Evolutionary conservation across 1,140 invertebrate genomes (phyloP), one percentile per base, ranked within the genome.

Genomic region (Magallana ariakensis): DNA sequence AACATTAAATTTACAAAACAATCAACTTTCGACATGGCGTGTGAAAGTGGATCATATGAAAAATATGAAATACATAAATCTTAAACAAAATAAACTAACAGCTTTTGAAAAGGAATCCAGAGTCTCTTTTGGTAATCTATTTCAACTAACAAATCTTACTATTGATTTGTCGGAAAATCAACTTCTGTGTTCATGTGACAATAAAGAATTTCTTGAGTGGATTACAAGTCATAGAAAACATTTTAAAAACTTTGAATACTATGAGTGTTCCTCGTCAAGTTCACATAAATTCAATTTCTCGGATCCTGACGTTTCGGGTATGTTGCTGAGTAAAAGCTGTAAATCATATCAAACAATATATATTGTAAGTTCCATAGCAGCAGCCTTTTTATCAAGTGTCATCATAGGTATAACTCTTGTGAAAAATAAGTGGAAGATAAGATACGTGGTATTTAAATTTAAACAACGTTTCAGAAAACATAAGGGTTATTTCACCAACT

Each of bases 381-480:
- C 13, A 10, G 66, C 66, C 13, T 33, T 26, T 22, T 11, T 75
- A 11, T 26, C 33, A 1, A 33, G 66, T 13, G 26, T 13, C 3
- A 11, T 75, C 10, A 26, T 46, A 26, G 22, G 66, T 26, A 33
- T 75, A 3, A 75, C 22, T 10, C 7, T 75, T 10, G 19, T 26
- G 22, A 33, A 75, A 75, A 75, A 33, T 75, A 75, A 75, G 10
- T 75, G 66, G 66, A 75, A 33, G 13, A 75, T 75, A 13, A 8
- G 22, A 11, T 75, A 46, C 15, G 1, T 75, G 1, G 15, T 75
- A 13, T 75, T 33, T 26, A 75, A 75, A 33, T 9, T 13, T 5
- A 46, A 75, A 13, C 22, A 75, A 26, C 19, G 66, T 13, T 75
- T 75, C 0, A 33, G 9, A 26, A 75, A 33, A 33, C 5, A 11